Conservation (phyloP, 2,113 vertebrate species). For the Ardeotis arabs region DNA sequence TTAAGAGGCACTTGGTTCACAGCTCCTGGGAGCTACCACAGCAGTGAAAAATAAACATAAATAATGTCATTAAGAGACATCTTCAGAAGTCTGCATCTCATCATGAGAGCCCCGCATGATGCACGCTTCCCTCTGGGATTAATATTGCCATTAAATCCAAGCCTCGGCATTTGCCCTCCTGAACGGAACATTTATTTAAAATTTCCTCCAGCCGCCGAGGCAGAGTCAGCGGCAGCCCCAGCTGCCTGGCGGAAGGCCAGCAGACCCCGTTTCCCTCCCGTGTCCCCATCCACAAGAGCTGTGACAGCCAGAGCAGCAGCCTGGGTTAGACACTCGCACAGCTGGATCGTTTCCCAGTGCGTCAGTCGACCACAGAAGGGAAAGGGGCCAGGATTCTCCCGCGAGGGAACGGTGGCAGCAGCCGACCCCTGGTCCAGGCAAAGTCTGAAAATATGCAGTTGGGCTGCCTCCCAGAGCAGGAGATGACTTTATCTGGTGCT, state of each 20-base stretch:
- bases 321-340: accelerated
- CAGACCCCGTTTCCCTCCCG: accelerated
- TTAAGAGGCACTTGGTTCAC: constrained; percentile 53
- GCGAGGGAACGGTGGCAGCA: background rate
- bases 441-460: background rate
- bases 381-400: background rate
- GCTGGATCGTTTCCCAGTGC: accelerated
- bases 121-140: constrained; percentile 3
- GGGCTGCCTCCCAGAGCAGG: background rate
- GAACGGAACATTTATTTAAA: constrained; percentile 22
- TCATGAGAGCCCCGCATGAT: background rate
- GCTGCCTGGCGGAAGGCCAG: background rate
- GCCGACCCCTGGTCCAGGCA: background rate
- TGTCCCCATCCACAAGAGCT: background rate
- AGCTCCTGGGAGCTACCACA: constrained; percentile 50
- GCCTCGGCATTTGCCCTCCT: background rate
- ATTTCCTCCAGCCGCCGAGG: background rate
- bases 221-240: background rate
- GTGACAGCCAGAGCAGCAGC: background rate
- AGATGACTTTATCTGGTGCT: background rate
- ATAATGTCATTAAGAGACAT: constrained; percentile 25
- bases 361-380: background rate
- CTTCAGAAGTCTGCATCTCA: constrained; percentile 23
- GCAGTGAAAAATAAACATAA: constrained; percentile 51
- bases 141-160: background rate